A percentile compares a stretch with the other conserved stretches of the same genome.
Evolutionary conservation across 2,888 invertebrate genomes (phyloP).

Genomic region (Pseudococcus longispinus): DNA sequence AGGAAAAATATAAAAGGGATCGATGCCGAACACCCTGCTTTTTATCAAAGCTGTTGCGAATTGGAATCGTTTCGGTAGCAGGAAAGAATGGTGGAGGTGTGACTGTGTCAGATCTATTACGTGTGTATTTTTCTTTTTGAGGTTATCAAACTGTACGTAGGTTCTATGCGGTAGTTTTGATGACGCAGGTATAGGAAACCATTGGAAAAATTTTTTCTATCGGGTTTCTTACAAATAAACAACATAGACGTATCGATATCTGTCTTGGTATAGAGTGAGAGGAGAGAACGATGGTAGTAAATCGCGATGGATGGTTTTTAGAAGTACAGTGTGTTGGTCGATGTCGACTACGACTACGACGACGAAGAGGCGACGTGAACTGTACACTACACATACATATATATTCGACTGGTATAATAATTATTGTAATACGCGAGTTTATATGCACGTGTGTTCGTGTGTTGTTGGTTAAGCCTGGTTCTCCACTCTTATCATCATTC

Average conservation of each 20-base stretch:
- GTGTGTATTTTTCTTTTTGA: neutral
- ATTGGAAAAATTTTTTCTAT: neutral
- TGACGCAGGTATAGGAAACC: neutral
- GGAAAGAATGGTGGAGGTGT: neutral
- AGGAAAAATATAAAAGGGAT: neutral
- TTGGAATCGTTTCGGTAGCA: too few relatives aligned
- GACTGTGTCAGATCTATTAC: neutral
- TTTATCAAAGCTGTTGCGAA: neutral
- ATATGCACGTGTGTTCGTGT: conserved; percentile 51
- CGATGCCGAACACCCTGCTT: neutral
- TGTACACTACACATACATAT: neutral
- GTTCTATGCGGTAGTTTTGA: neutral
- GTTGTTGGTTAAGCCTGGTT: conserved; percentile 47
- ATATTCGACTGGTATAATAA: conserved; percentile 21
- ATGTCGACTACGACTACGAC: neutral
- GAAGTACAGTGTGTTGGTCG: neutral
- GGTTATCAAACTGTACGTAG: neutral
- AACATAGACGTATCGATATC: neutral
- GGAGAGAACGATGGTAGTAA: neutral
- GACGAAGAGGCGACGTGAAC: neutral
- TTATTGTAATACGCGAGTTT: conserved; percentile 42
- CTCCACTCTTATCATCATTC: conserved; percentile 56
- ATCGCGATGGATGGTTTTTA: neutral
- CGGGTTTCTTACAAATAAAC: neutral
- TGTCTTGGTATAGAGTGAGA: neutral